Evolutionary conservation across 2,888 invertebrate species (phyloP).

Genomic region (Lottia gigantea): DNA sequence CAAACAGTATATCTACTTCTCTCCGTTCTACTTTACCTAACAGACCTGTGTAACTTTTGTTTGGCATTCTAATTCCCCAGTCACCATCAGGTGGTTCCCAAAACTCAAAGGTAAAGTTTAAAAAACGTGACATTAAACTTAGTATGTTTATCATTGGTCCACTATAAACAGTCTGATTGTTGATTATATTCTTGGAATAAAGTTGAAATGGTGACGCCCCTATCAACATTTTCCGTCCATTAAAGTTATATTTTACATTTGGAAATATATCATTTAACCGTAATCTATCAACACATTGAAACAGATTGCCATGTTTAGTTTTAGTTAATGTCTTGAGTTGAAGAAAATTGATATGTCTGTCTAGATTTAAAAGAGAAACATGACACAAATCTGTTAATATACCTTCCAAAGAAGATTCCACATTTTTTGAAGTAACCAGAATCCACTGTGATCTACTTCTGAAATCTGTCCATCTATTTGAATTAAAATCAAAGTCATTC

Average conservation of each 20-base stretch:
- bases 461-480: slow-evolving; percentile 12
- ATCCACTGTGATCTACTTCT: slow-evolving; percentile 12
- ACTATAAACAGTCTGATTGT: slow-evolving; percentile 5
- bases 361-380: not conserved
- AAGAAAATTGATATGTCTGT: not conserved
- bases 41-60: not conserved
- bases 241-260: slow-evolving; percentile 15
- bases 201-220: slow-evolving; percentile 1
- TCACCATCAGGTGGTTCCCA: slow-evolving; percentile 9
- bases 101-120: slow-evolving; percentile 18
- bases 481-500: slow-evolving; percentile 12
- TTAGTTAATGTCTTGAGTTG: not conserved
- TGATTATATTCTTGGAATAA: not conserved
- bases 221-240: not conserved
- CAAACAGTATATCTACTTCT: slow-evolving; percentile 12
- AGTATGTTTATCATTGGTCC: slow-evolving; percentile 13
- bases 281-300: not conserved
- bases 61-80: slow-evolving; percentile 2
- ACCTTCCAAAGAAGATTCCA: not conserved
- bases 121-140: not conserved
- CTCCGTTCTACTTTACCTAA: not conserved
- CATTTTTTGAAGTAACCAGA: not conserved
- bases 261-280: not conserved
- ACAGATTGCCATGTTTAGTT: not conserved
- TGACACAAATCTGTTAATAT: slow-evolving; percentile 5